phyloP scores from a whole-genome alignment of 2,797 vertebrate species.

The Rhinichthys osculus region DNA sequence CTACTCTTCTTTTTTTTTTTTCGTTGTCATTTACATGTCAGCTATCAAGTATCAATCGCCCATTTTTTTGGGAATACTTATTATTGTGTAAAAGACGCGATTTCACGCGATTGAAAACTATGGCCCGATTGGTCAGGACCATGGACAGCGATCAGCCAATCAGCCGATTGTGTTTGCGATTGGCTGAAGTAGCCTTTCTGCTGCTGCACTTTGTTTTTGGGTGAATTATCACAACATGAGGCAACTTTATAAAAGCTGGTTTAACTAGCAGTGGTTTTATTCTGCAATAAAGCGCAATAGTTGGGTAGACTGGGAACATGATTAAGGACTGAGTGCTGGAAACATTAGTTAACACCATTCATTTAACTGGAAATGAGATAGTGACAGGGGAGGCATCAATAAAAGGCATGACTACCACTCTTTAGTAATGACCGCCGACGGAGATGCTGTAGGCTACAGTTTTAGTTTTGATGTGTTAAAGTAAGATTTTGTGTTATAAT shows the following conservation, averaged over 20 bases:
- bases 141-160: conserved; percentile 59
- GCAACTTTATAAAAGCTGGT: neutral
- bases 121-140: conserved; percentile 49
- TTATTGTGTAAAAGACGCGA: neutral
- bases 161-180: conserved; percentile 14
- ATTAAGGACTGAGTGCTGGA: neutral
- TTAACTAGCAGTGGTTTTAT: neutral
- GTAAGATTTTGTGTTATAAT: neutral
- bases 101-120: no score
- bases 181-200: neutral
- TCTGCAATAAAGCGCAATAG: neutral
- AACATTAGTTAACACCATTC: neutral
- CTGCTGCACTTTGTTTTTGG: neutral
- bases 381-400: neutral
- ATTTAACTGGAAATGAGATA: neutral
- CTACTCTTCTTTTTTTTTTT: neutral
- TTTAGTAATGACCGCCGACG: neutral
- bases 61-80: neutral
- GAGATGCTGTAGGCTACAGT: neutral
- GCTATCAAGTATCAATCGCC: neutral
- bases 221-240: neutral
- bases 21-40: neutral
- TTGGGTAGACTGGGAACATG: no score
- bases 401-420: neutral
- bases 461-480: neutral